Percentiles rank a stretch among this genome's conserved stretches.
These are phyloP conservation scores for Coreius guichenoti DNA, from an alignment of 2,797 vertebrate genomes.

Conservation along the genomic window DNA sequence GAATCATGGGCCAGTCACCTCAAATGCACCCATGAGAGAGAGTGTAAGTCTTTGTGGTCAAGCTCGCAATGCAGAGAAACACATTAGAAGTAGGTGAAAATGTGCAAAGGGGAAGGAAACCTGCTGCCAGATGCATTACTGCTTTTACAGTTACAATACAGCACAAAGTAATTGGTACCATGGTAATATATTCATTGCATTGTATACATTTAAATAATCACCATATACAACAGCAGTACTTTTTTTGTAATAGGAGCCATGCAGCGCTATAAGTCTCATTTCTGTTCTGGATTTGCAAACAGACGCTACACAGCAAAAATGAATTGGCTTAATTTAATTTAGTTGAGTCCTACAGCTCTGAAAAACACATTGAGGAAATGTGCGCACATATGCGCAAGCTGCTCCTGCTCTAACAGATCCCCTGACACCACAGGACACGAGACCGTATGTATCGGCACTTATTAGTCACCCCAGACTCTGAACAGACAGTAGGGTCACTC, in stretches of 20 bases:
- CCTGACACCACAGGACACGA: not conserved
- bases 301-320: constrained; percentile 4
- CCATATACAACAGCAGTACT: not conserved
- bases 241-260: not conserved
- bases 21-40: not conserved
- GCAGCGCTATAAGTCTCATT: not conserved
- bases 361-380: constrained; percentile 30
- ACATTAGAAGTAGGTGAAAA: not conserved
- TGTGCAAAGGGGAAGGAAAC: not conserved
- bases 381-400: constrained; percentile 26
- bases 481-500: constrained; percentile 14
- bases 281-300: constrained; percentile 8
- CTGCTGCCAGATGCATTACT: not conserved
- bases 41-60: not conserved
- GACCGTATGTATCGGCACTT: not conserved
- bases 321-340: constrained; percentile 8
- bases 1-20: not conserved
- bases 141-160: not conserved
- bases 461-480: constrained; percentile 3
- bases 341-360: not conserved
- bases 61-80: not conserved
- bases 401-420: constrained; percentile 25
- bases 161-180: not conserved
- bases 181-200: too few relatives aligned
- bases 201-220: not conserved